These are phyloP conservation scores for Siderastrea siderea DNA, from an alignment of 92 coral and sea anemone species.

Conservation along the genomic window DNA sequence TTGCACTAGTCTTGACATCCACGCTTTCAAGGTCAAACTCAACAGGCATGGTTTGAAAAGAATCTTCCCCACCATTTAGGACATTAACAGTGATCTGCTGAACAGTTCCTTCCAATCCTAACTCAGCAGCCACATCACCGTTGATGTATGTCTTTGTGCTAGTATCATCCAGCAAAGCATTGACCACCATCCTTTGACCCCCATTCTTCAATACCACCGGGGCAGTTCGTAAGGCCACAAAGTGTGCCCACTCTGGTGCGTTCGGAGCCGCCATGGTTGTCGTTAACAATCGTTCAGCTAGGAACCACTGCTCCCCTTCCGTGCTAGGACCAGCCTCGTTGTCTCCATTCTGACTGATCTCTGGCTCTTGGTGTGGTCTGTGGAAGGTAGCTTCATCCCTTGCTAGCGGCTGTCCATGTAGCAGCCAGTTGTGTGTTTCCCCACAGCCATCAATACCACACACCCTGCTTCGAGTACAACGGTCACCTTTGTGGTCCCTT, in stretches of 20 bases:
- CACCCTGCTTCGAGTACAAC: too few species aligned
- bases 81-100: too few species aligned
- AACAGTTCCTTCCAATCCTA: conserved; percentile 53
- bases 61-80: conserved; percentile 66
- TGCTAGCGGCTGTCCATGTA: conserved; percentile 27
- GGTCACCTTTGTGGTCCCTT: too few species aligned
- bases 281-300: conserved; percentile 55
- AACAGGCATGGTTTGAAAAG: conserved; percentile 73
- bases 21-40: too few species aligned
- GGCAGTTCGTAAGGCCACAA: conserved; percentile 40
- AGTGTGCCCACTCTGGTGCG: neutral
- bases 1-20: conserved; percentile 23
- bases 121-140: too few species aligned
- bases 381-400: neutral
- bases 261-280: conserved; percentile 22
- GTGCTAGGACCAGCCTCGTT: neutral
- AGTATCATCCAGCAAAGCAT: conserved; percentile 63
- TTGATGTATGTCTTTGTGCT: conserved; percentile 65
- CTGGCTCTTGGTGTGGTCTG: conserved; percentile 1
- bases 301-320: conserved; percentile 27
- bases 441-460: too few species aligned
- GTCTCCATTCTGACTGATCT: neutral
- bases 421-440: conserved; percentile 46
- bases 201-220: conserved; percentile 55
- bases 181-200: conserved; percentile 38